Evolutionary conservation across 2,113 vertebrate genomes (phyloP).

Genomic region (Pristiophorus japonicus): DNA sequence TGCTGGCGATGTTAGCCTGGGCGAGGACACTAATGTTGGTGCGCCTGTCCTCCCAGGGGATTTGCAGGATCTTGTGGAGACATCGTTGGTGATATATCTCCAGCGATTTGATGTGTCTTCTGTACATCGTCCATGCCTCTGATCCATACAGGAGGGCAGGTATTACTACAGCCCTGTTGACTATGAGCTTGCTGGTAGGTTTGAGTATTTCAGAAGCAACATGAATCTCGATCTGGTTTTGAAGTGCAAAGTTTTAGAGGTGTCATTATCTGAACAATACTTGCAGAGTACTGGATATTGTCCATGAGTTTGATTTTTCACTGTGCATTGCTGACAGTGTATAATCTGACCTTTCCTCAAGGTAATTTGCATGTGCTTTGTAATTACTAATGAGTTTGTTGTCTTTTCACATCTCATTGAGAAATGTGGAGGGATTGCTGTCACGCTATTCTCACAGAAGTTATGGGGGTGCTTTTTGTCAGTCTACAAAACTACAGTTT

Average conservation of each 20-base stretch:
- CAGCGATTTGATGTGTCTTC: too few relatives aligned
- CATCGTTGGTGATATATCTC: too few relatives aligned
- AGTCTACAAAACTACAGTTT: neutral
- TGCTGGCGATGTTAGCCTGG: too few relatives aligned
- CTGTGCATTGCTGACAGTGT: neutral
- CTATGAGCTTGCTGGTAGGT: too few relatives aligned
- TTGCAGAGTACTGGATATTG: neutral
- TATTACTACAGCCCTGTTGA: too few relatives aligned
- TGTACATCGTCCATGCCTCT: too few relatives aligned
- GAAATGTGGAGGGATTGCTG: neutral
- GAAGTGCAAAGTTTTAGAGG: slow-evolving; percentile 36
- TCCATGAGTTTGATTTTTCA: too few relatives aligned
- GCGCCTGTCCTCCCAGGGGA: too few relatives aligned
- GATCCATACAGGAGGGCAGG: too few relatives aligned
- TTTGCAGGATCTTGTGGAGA: too few relatives aligned
- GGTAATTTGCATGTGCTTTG: slow-evolving; percentile 41
- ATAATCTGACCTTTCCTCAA: slow-evolving; percentile 42
- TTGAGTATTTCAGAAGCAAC: neutral
- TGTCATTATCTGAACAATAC: neutral
- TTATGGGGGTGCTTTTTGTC: neutral
- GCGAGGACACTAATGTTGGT: too few relatives aligned
- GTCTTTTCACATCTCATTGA: slow-evolving; percentile 31
- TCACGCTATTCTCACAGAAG: neutral
- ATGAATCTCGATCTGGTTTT: neutral
- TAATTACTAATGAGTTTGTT: slow-evolving; percentile 44